Evolutionary conservation across 53 echinoderm and acorn worm species (phyloP).

Genomic region (Crossaster papposus): DNA sequence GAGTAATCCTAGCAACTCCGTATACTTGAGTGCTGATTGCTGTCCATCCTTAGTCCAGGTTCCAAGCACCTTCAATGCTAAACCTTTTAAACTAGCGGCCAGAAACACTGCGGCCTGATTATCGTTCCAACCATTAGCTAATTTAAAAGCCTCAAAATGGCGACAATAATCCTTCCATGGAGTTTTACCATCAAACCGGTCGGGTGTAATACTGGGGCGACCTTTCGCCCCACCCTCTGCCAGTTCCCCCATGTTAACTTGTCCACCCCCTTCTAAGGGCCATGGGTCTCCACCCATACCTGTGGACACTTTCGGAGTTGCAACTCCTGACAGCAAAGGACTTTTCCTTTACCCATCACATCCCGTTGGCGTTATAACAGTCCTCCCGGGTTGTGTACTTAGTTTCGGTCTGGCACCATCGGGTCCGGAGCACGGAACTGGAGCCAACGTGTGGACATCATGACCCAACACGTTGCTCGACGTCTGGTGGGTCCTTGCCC

Average conservation of each 20-base stretch:
- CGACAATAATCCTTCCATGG: constrained; percentile 39
- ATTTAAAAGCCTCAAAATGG: constrained; percentile 37
- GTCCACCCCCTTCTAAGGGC: not conserved
- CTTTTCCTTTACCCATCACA: not conserved
- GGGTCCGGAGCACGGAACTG: not conserved
- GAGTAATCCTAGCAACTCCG: constrained; percentile 20
- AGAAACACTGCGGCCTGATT: constrained; percentile 31
- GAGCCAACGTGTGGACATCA: not conserved
- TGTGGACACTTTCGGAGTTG: not conserved
- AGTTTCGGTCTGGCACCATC: not conserved
- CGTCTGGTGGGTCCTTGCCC: constrained; percentile 8
- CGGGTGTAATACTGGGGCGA: too few species aligned
- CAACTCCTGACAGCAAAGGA: too few species aligned
- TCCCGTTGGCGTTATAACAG: too few species aligned
- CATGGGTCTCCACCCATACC: too few species aligned
- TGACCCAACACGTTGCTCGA: not conserved
- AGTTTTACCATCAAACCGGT: too few species aligned
- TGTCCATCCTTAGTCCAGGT: too few species aligned
- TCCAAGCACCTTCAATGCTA: too few species aligned
- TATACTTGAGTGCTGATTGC: not conserved
- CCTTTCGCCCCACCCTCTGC: not conserved
- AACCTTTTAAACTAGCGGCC: constrained; percentile 27
- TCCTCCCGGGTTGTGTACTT: not conserved
- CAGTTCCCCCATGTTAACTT: not conserved
- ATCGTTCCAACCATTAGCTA: constrained; percentile 32